Base-by-base conservation (phyloP, 2,113 vertebrate genomes). In the Hypanus sabinus region DNA sequence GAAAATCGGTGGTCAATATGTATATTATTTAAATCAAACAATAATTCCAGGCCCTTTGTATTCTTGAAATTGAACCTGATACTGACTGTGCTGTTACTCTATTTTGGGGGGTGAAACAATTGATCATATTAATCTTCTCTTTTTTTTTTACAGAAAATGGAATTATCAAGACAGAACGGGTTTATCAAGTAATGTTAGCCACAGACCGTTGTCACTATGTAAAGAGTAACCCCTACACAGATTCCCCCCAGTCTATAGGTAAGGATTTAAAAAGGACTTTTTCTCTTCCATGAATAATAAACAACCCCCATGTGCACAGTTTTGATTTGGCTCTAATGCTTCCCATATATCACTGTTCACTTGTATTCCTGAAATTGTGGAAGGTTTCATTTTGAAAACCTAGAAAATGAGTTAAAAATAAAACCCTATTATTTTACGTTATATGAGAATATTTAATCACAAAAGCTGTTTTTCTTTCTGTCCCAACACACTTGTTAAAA, bases 211-310 rank as follows among this genome's bases (percentile, higher is more conserved):
- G 96, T 76, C 98, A 99, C 94, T 99, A 98, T 97, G 98, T 98
- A 94, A 98, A 98, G 95, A 98, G 98, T 96, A 99, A 99, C 94
- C 98, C 99, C 24, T 99, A 99, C 93, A 99, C 99, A 98, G 99
- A 99, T 96, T 99, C 99, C 85, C 99, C 99, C 9, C 99, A 99
- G 96, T 99, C 99, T 95, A 99, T 99, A 98, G 99, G 99, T 99
- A 97, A 94, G 97, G 94, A 18, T 94, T 7, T 70, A 60, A 24
- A 94, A 94, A 94, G 95, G 46, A 36, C 2, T 30, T 94, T 30
- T 94, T n/a, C 68, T 87, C 33, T 0, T 94, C 94, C 92, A 70
- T 11, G 20, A 16, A 73, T 94, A 94, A 88, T 71, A 57, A 2
- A 68, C 55, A 57, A 65, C 14, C n/a, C n/a, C n/a, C 60, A 20